Percentiles rank a stretch among this genome's conserved stretches.
phyloP scores from a whole-genome alignment of 2,113 vertebrate genomes.

The Thinocorus orbignyianus region DNA sequence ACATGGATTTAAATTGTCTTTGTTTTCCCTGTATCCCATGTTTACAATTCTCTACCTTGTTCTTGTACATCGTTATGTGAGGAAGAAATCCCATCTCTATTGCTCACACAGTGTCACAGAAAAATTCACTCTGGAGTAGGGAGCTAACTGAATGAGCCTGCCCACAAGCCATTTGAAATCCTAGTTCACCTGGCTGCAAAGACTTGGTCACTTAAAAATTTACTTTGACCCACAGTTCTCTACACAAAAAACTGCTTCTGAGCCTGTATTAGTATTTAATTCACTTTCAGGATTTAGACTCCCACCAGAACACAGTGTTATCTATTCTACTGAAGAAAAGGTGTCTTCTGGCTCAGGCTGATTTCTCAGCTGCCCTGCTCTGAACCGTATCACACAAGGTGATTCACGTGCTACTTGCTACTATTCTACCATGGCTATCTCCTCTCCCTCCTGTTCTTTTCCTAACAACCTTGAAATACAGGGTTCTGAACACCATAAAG shows the following conservation, averaged over 20 bases:
- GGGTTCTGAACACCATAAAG: not conserved
- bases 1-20: not conserved
- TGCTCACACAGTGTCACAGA: not conserved
- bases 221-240: not conserved
- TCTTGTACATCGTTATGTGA: not conserved
- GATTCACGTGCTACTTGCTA: not conserved
- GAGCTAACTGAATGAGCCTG: not conserved
- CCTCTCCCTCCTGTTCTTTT: not conserved
- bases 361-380: not conserved
- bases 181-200: not conserved
- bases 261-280: not conserved
- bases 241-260: not conserved
- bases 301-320: not conserved
- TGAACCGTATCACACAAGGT: not conserved
- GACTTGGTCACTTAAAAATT: not conserved
- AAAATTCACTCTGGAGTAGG: not conserved
- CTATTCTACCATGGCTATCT: not conserved
- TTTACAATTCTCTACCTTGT: not conserved
- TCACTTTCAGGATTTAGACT: not conserved
- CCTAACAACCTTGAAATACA: not conserved
- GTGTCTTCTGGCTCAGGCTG: not conserved
- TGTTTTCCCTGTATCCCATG: not conserved
- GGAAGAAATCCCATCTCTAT: not conserved
- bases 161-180: not conserved
- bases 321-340: not conserved